phyloP scores from a whole-genome alignment of 2,113 vertebrate genomes.

The Epinephelus cyanopodus region DNA sequence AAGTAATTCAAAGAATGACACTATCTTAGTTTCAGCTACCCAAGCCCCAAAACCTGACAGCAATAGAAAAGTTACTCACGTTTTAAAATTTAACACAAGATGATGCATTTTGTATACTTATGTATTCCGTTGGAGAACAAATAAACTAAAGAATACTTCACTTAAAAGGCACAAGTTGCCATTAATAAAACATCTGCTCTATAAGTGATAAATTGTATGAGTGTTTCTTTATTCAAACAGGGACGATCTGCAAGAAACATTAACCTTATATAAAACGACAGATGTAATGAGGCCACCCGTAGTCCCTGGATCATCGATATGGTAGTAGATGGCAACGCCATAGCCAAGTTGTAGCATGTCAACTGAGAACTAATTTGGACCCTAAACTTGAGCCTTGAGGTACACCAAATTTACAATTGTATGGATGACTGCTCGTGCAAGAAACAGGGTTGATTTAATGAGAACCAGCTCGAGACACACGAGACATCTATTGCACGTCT shows the following conservation, averaged over 20 bases:
- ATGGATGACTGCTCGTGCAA: not conserved
- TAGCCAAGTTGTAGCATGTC: not conserved
- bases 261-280: too few species aligned
- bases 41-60: not conserved
- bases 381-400: slow-evolving; percentile 15
- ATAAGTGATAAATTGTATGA: not conserved
- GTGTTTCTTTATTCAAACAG: too few species aligned
- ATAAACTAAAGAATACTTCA: not conserved
- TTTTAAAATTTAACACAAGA: not conserved
- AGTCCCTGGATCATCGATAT: too few species aligned
- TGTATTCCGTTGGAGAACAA: not conserved
- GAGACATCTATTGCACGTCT: too few species aligned
- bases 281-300: too few species aligned
- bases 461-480: not conserved
- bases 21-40: not conserved
- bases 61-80: not conserved
- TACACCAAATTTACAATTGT: not conserved
- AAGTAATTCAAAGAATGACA: not conserved
- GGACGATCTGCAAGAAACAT: too few species aligned
- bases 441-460: not conserved
- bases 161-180: not conserved
- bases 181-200: not conserved
- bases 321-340: not conserved
- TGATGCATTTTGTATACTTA: not conserved
- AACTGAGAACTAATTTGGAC: not conserved